Percentiles rank a stretch among this genome's conserved stretches.
Evolutionary conservation across 2,113 vertebrate genomes (phyloP).

Genomic region (Amblyornis subalaris): DNA sequence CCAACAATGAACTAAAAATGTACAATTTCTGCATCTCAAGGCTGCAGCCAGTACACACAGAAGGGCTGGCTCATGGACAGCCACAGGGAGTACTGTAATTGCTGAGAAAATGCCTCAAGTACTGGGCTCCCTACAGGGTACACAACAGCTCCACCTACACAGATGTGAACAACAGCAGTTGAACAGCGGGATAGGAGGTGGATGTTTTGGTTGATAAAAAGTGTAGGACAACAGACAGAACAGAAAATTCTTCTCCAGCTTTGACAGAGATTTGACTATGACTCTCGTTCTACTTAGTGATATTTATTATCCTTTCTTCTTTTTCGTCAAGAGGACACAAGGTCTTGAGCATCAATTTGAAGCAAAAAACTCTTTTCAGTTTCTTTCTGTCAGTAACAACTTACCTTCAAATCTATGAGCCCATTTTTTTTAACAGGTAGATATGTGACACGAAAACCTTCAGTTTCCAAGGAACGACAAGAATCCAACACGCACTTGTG

Average conservation of each 20-base stretch:
- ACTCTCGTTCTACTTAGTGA: not conserved
- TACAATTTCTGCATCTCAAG: not conserved
- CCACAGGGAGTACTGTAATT: not conserved
- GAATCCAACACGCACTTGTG: slow-evolving; percentile 98
- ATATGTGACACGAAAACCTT: slow-evolving; percentile 90
- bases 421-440: slow-evolving; percentile 90
- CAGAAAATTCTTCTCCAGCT: not conserved
- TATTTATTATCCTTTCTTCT: not conserved
- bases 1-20: fast-evolving
- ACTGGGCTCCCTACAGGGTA: not conserved
- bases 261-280: not conserved
- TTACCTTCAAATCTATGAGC: slow-evolving; percentile 87
- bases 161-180: not conserved
- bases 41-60: not conserved
- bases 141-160: not conserved
- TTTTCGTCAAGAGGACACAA: not conserved
- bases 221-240: not conserved
- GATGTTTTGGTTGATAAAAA: not conserved
- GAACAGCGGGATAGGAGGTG: fast-evolving
- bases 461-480: slow-evolving; percentile 88
- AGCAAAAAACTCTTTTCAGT: not conserved
- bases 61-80: not conserved
- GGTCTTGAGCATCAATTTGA: not conserved
- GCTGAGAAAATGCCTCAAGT: not conserved
- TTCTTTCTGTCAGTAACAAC: not conserved